Percentiles rank a stretch among this genome's conserved stretches.
Evolutionary conservation across 1,140 invertebrate genomes (phyloP).

Genomic region (Drosophila persimilis): DNA sequence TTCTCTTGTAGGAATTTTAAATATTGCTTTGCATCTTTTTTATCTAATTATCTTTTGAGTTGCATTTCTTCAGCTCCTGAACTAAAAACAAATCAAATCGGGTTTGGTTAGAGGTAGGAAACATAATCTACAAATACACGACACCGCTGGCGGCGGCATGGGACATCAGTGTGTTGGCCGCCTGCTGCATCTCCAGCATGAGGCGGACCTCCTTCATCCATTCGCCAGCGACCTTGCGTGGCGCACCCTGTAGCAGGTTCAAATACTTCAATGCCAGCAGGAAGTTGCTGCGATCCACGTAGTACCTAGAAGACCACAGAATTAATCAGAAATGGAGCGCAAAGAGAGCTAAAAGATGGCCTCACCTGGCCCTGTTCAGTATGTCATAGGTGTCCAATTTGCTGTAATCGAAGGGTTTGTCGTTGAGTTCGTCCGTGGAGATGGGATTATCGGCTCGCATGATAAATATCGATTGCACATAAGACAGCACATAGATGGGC

Average conservation of each 20-base stretch:
- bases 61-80: conserved; percentile 20
- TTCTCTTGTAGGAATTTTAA: conserved; percentile 37
- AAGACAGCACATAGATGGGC: conserved; percentile 93
- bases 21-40: conserved; percentile 34
- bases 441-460: conserved; percentile 87
- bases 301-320: conserved; percentile 86
- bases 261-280: conserved; percentile 93
- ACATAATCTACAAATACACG: conserved; percentile 86
- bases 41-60: conserved; percentile 6
- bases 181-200: conserved; percentile 95
- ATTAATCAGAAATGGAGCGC: no score
- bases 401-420: conserved; percentile 88
- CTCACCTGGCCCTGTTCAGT: conserved; percentile 91
- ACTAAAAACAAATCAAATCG: conserved; percentile 52
- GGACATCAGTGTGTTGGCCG: conserved; percentile 92
- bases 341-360: no score
- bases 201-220: conserved; percentile 94
- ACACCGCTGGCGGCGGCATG: conserved; percentile 91
- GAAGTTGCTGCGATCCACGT: conserved; percentile 93
- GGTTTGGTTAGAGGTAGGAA: conserved; percentile 25
- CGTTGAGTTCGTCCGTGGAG: conserved; percentile 87
- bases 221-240: conserved; percentile 90
- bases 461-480: conserved; percentile 90
- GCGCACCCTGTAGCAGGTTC: conserved; percentile 93
- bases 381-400: conserved; percentile 93